Evolutionary conservation across 2,113 vertebrate species (phyloP), one percentile per base, ranked within the genome.

Genomic region (Neomonachus schauinslandi): DNA sequence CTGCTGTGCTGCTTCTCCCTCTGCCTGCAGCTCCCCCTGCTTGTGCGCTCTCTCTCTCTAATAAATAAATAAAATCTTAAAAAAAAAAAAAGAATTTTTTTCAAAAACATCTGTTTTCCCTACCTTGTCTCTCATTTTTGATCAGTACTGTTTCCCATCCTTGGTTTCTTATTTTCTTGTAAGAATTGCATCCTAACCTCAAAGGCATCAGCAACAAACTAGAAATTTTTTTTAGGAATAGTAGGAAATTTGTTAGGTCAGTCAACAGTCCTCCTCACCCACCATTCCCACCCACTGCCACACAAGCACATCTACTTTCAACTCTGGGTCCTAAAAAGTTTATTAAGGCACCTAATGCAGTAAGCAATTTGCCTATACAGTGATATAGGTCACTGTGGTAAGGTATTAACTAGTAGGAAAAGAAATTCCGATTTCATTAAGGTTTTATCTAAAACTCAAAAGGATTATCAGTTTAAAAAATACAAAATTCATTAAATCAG

Each of bases 401-500:
- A 85, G 51, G 9, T 69, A 36, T 74, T 72, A 93, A 86, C 14
- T 55, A 49, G 15, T 33, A 67, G 3, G 18, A 57, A 81, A 33
- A 86, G 24, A 77, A 94, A 39, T 7, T 1, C 6, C n/a, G 28
- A 21, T 39, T 26, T 90, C 46, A 87, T 22, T 86, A 63, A 61
- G 7, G 18, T 49, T 92, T 80, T 90, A 4, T 49, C 42, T 94
- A 92, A 85, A 89, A 65, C 2, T 91, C 59, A 88, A 4, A 26
- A 36, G 8, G 13, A 72, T 57, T 18, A 85, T 4, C 10, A 61
- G 13, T 18, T 71, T 39, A 69, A 65, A 81, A 33, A 85, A 65
- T 15, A 72, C 22, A 81, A 72, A 87, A 65, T 55, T 93, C 87
- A 89, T 59, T 87, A 89, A 71, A 89, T 85, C 55, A 89, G 53